Percentiles rank a stretch among this genome's conserved stretches.
These are phyloP conservation scores for Xiphophorus maculatus DNA, from an alignment of 2,113 vertebrate species.

Conservation along the genomic window DNA sequence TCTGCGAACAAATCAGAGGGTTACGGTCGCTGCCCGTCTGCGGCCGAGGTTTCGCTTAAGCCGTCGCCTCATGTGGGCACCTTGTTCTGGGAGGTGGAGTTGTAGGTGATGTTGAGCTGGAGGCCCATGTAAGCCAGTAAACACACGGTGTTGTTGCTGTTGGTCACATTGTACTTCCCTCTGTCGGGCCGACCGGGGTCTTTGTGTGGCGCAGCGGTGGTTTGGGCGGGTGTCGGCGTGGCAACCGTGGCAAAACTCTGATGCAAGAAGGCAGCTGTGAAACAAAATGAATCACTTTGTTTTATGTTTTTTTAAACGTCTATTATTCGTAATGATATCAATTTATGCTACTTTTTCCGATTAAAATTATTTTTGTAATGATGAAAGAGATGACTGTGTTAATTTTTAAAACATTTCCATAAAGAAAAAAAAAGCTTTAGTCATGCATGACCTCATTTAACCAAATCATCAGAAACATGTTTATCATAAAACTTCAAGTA, in stretches of 20 bases:
- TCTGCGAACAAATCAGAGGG: slow-evolving; percentile 56
- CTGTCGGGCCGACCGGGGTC: slow-evolving; percentile 71
- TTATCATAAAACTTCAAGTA: too few relatives aligned
- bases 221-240: slow-evolving; percentile 18
- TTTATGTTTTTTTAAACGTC: too few relatives aligned
- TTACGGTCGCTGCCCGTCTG: not conserved
- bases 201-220: slow-evolving; percentile 29
- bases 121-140: slow-evolving; percentile 89
- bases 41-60: not conserved
- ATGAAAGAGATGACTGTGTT: too few relatives aligned
- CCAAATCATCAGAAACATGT: too few relatives aligned
- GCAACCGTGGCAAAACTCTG: slow-evolving; percentile 73
- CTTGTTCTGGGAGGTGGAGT: slow-evolving; percentile 66
- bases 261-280: slow-evolving; percentile 52
- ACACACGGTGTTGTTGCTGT: slow-evolving; percentile 80
- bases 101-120: slow-evolving; percentile 89
- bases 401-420: too few relatives aligned
- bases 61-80: slow-evolving; percentile 39
- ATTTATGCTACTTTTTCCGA: too few relatives aligned
- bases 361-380: too few relatives aligned
- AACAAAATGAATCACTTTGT: too few relatives aligned
- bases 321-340: not conserved
- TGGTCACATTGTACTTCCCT: slow-evolving; percentile 80
- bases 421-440: too few relatives aligned
- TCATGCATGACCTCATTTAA: too few relatives aligned